Percentiles rank a stretch among this genome's conserved stretches.
These are phyloP conservation scores for Diachrysia chrysitis DNA, from an alignment of 2,888 invertebrate genomes.

Conservation along the genomic window DNA sequence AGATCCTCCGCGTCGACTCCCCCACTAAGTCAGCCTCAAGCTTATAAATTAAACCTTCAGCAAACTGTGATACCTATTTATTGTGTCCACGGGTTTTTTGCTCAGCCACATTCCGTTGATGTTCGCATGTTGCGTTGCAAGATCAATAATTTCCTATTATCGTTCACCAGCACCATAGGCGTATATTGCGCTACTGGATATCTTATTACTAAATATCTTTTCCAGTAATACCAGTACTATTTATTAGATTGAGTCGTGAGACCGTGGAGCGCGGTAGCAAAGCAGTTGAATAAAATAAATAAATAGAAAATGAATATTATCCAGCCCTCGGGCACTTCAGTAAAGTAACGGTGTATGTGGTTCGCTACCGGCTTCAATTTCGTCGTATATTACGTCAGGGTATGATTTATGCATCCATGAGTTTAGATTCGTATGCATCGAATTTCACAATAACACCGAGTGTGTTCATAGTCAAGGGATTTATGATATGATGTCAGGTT, in stretches of 20 bases:
- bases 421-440: slow-evolving; percentile 26
- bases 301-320: slow-evolving; percentile 75
- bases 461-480: slow-evolving; percentile 25
- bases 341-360: slow-evolving; percentile 69
- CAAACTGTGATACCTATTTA: slow-evolving; percentile 45
- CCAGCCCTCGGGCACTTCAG: slow-evolving; percentile 63
- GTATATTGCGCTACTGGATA: slow-evolving; percentile 80
- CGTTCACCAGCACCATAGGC: slow-evolving; percentile 71
- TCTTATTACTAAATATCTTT: slow-evolving; percentile 84
- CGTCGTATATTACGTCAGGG: slow-evolving; percentile 18
- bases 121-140: slow-evolving; percentile 59
- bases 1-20: slow-evolving; percentile 52
- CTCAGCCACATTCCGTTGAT: slow-evolving; percentile 30
- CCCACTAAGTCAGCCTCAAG: slow-evolving; percentile 44
- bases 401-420: slow-evolving; percentile 40
- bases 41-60: slow-evolving; percentile 47
- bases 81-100: slow-evolving; percentile 44
- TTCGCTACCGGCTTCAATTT: slow-evolving; percentile 53
- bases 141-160: slow-evolving; percentile 79
- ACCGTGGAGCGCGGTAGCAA: slow-evolving; percentile 78
- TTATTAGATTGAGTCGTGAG: slow-evolving; percentile 89
- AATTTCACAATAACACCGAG: slow-evolving; percentile 30
- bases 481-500: slow-evolving; percentile 40
- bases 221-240: slow-evolving; percentile 81
- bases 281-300: slow-evolving; percentile 79